Evolutionary conservation across 2,113 vertebrate species (phyloP), one percentile per base, ranked within the genome.

Genomic region (Xenopus borealis): DNA sequence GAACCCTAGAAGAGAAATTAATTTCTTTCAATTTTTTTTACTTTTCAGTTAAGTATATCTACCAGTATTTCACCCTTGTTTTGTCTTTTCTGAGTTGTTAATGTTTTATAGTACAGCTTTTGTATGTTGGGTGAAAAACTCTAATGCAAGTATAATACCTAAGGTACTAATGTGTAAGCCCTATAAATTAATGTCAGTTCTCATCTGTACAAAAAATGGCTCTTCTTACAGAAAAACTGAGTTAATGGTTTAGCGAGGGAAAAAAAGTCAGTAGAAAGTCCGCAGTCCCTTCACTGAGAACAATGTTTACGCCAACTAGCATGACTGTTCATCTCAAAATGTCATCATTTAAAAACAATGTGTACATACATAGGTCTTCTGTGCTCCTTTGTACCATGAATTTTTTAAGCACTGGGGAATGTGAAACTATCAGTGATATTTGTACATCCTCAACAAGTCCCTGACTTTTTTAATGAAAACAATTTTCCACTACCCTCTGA

Each of bases 301-400:
- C 74, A 77, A 77, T 77, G 52, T 50, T 46, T 67, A 77, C 74
- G 74, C 74, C 74, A 77, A 77, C 67, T 77, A 67, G 4, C 70
- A 18, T 40, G 66, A 53, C 74, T 17, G 67, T 69, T 77, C 74
- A 62, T 46, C 66, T 23, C 63, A 13, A 19, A 69, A 47, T 77
- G 74, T 77, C 74, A 77, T 77, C 67, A 27, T 77, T 55, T 23
- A 77, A 64, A 67, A 77, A 77, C 74, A 77, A 77, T 77, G 64
- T 77, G 44, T 59, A 70, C 50, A 77, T 18, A 77, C 66, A 77
- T 40, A 45, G 18, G 18, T 67, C 59, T 45, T 77, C 47, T 77
- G 59, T 77, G 59, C 59, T 44, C 27, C 74, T 77, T 77, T 77
- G 74, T 77, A 12, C 74, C 69, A 20, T 11, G 17, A 12, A 77